These are phyloP conservation scores for Ladona fulva DNA, from an alignment of 1,140 invertebrate genomes.

Conservation along the genomic window DNA sequence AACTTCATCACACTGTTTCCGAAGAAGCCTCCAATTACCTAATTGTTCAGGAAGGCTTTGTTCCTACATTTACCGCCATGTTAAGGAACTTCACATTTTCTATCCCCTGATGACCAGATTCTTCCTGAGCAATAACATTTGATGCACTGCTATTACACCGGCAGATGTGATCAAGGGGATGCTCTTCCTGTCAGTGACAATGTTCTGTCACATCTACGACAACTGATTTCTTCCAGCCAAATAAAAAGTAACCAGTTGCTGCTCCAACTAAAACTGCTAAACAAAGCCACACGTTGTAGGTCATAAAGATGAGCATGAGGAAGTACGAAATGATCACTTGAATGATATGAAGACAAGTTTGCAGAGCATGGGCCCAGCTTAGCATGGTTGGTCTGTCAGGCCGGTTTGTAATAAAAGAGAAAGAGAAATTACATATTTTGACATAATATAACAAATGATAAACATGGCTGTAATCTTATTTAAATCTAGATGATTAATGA, in stretches of 20 bases:
- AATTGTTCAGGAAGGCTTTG: not conserved
- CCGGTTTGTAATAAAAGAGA: slow-evolving; percentile 25
- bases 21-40: too few relatives aligned
- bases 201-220: slow-evolving; percentile 91
- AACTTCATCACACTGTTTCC: too few relatives aligned
- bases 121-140: not conserved
- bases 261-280: slow-evolving; percentile 82
- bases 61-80: not conserved
- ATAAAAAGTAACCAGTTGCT: slow-evolving; percentile 83
- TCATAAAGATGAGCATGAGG: slow-evolving; percentile 98
- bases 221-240: slow-evolving; percentile 85
- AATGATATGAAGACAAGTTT: slow-evolving; percentile 80
- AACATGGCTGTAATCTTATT: too few relatives aligned
- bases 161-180: not conserved
- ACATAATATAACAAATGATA: too few relatives aligned
- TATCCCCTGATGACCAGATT: not conserved
- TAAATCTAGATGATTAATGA: too few relatives aligned
- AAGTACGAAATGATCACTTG: slow-evolving; percentile 87
- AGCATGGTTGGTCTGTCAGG: slow-evolving; percentile 65
- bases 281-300: slow-evolving; percentile 92
- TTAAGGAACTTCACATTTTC: not conserved
- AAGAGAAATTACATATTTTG: not conserved
- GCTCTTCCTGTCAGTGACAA: slow-evolving; percentile 59
- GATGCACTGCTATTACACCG: not conserved
- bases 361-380: slow-evolving; percentile 67